Evolutionary conservation across 2,797 vertebrate genomes (phyloP).

Genomic region (Astyanax mexicanus): DNA sequence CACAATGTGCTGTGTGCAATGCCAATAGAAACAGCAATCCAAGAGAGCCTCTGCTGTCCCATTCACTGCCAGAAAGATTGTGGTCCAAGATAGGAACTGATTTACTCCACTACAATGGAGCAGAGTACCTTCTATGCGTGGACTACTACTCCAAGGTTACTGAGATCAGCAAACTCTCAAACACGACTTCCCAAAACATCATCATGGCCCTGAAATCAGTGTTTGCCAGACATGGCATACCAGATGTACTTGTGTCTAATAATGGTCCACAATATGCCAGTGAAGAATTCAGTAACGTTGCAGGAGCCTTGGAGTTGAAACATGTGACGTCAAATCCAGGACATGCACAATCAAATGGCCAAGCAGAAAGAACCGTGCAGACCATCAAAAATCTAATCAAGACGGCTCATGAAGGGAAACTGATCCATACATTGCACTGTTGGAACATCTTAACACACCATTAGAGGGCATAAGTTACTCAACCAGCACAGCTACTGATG

Average conservation of each 20-base stretch:
- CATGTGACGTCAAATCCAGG: not conserved
- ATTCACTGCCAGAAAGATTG: not conserved
- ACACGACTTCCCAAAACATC: no score
- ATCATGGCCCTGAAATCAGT: slow-evolving; percentile 5
- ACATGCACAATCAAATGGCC: not conserved
- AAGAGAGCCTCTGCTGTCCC: slow-evolving; percentile 20
- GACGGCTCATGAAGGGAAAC: no score
- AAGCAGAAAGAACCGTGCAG: not conserved
- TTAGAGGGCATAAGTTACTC: not conserved
- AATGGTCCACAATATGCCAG: slow-evolving; percentile 34
- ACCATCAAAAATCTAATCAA: not conserved
- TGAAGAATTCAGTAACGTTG: not conserved
- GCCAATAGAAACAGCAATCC: slow-evolving; percentile 19
- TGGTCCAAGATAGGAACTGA: slow-evolving; percentile 47
- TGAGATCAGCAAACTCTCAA: no score
- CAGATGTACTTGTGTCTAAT: slow-evolving; percentile 26
- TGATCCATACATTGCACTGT: no score
- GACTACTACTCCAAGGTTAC: no score
- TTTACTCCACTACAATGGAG: slow-evolving; percentile 31
- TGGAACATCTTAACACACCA: no score
- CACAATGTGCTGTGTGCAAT: slow-evolving; percentile 11
- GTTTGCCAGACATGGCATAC: slow-evolving; percentile 35
- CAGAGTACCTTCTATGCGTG: no score
- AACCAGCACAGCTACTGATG: slow-evolving; percentile 1
- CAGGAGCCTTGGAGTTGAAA: not conserved